Evolutionary conservation across 2,113 vertebrate genomes (phyloP).

Genomic region (Trochalopteron elliotii): DNA sequence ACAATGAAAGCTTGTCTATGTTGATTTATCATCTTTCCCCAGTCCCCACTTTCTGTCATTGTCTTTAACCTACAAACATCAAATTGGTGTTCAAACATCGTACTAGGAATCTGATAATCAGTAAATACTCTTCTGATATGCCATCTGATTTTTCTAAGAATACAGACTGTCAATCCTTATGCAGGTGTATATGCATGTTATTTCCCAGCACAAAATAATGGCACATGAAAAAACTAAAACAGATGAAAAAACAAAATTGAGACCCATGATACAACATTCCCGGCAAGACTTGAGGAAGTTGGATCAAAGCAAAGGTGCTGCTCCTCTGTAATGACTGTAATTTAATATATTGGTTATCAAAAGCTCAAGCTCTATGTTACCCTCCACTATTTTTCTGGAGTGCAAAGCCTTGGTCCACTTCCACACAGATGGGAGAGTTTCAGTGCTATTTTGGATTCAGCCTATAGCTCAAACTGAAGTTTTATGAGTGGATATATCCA

Average conservation of each 20-base stretch:
- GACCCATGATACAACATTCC: not conserved
- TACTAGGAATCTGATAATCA: not conserved
- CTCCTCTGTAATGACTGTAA: not conserved
- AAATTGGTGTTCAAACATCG: not conserved
- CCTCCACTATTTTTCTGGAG: not conserved
- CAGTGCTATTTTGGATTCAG: fast-evolving
- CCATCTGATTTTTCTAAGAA: not conserved
- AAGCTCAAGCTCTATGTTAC: not conserved
- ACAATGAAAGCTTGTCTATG: not conserved
- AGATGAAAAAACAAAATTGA: not conserved
- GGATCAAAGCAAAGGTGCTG: not conserved
- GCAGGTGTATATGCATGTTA: not conserved
- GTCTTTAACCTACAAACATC: not conserved
- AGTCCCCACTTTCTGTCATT: not conserved
- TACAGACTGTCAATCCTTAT: not conserved
- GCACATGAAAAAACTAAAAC: not conserved
- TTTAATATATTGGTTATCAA: not conserved
- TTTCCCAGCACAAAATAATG: not conserved
- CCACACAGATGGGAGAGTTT: not conserved
- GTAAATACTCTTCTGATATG: not conserved
- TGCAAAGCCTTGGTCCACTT: not conserved
- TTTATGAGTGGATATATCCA: not conserved
- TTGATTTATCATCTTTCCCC: not conserved
- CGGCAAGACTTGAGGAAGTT: not conserved
- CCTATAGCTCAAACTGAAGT: not conserved